phyloP scores from a whole-genome alignment of 2,888 invertebrate genomes.

The Ennomos fuscantarius region DNA sequence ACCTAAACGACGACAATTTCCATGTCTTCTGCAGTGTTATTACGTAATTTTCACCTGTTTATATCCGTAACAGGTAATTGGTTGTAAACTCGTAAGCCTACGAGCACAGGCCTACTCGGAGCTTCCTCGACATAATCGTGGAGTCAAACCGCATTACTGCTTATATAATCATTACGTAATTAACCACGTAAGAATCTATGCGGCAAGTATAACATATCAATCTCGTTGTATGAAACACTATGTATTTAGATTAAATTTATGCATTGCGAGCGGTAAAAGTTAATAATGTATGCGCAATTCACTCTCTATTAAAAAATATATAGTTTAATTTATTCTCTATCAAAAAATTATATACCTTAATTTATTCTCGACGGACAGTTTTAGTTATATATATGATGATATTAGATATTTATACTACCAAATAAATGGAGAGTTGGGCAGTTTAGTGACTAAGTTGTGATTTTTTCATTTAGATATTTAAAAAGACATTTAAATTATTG shows the following conservation, averaged over 20 bases:
- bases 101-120: slow-evolving; percentile 12
- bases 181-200: slow-evolving; percentile 36
- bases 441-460: too few species aligned
- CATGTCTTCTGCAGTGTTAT: neutral
- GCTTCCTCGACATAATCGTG: slow-evolving; percentile 45
- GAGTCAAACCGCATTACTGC: slow-evolving; percentile 48
- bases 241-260: slow-evolving; percentile 21
- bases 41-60: slow-evolving; percentile 6
- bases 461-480: neutral
- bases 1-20: too few species aligned
- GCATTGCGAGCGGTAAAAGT: slow-evolving; percentile 15
- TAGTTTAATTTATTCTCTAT: neutral
- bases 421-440: too few species aligned
- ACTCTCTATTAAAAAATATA: neutral
- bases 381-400: too few species aligned
- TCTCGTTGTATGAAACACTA: slow-evolving; percentile 29
- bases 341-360: too few species aligned
- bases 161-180: slow-evolving; percentile 59
- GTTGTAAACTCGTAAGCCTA: slow-evolving; percentile 10
- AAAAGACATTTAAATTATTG: neutral
- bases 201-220: slow-evolving; percentile 41
- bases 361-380: too few species aligned
- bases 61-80: slow-evolving; percentile 19
- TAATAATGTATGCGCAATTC: slow-evolving; percentile 12
- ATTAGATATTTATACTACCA: too few species aligned